Base-by-base conservation (phyloP, 2,888 invertebrate species). In the Agrilus mali region DNA sequence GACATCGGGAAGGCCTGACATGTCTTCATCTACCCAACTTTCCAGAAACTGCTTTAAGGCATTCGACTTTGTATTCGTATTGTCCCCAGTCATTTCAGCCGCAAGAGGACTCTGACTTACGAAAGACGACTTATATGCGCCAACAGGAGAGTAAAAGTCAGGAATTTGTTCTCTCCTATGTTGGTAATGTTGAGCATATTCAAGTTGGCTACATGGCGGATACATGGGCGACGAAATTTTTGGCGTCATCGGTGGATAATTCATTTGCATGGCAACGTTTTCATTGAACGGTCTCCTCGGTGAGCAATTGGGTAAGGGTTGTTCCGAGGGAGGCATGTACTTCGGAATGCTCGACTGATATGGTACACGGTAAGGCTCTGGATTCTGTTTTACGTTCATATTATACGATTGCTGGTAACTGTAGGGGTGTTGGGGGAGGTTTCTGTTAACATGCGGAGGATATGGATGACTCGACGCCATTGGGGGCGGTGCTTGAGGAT, bases 11-110 rank as follows among this genome's bases (percentile, higher is more conserved):
- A 44, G 33, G 1, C 54, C 53, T 1, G 55, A 48, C 1, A 57
- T 53, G 13, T 63, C 61, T 42, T 64, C 65, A 36, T 64, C 65
- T 0, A 60, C 61, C 64, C 65, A 64, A 37, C 57, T 64, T 44
- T 66, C 66, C 33, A 65, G 50, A 42, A 57, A 66, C 32, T 63
- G 60, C 41, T 64, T 62, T 5, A 66, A 50, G 41, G 54, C 60
- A 40, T 59, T 59, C 22, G 60, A 52, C 31, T 54, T 53, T 33
- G 58, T 55, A 1, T 52, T 48, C 7, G 52, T 54, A 7, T 55
- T 43, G 38, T 50, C 55, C 39, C 57, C 55, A n/a, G 52, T 22
- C n/a, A 56, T 36, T 35, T 63, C 63, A 17, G 57, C 53, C 2
- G 59, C 47, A 5, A 52, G 38, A 22, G 53, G 53, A 12, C 48